Conservation (phyloP, 2,888 invertebrate genomes). For the Gari tellinella region DNA sequence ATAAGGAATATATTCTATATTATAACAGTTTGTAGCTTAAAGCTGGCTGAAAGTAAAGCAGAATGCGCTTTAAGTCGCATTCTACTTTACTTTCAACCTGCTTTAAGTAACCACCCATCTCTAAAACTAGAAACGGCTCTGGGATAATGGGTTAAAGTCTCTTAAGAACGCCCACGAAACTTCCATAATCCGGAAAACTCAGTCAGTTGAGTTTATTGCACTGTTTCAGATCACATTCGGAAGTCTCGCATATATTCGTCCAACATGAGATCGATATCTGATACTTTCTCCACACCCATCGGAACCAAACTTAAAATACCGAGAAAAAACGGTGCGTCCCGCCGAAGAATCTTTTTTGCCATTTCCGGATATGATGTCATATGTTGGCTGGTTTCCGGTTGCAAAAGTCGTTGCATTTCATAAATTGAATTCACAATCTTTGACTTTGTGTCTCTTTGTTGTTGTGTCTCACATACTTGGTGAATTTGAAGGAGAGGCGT, state of each 20-base stretch:
- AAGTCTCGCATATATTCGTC: conserved; percentile 75
- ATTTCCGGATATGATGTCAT: conserved; percentile 65
- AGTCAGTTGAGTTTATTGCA: too few relatives aligned
- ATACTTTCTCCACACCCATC: conserved; percentile 65
- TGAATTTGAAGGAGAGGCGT: conserved; percentile 74
- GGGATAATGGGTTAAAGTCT: too few relatives aligned
- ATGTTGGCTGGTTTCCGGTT: conserved; percentile 63
- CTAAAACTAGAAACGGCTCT: too few relatives aligned
- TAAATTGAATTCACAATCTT: conserved; percentile 58
- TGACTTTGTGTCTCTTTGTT: conserved; percentile 69
- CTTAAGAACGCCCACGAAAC: too few relatives aligned
- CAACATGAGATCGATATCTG: conserved; percentile 72
- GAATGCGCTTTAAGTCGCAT: too few relatives aligned
- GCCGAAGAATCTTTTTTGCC: conserved; percentile 64
- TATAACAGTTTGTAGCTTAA: too few relatives aligned
- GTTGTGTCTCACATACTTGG: conserved; percentile 70
- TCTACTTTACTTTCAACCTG: too few relatives aligned
- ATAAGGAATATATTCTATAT: too few relatives aligned
- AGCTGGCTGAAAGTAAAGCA: too few relatives aligned
- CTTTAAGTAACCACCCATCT: too few relatives aligned
- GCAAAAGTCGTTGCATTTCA: conserved; percentile 62
- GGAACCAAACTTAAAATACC: conserved; percentile 76
- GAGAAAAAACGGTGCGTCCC: conserved; percentile 72
- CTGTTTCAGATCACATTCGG: too few relatives aligned
- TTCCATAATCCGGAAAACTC: too few relatives aligned